These are phyloP conservation scores for Montipora foliosa DNA, from an alignment of 64 coral and sea anemone species.

Conservation along the genomic window DNA sequence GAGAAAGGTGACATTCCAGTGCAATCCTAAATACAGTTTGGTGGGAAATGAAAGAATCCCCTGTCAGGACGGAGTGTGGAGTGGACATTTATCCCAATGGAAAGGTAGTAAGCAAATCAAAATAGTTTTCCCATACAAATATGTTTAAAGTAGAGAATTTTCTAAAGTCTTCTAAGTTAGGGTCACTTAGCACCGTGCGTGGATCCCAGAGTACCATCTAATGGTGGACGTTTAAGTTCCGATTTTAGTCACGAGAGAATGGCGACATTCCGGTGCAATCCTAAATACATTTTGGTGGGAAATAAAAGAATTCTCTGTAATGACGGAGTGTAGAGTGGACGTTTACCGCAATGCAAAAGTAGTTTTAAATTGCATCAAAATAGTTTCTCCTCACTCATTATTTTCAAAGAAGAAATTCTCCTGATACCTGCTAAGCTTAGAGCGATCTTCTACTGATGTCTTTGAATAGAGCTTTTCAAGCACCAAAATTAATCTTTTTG, in stretches of 20 bases:
- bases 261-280: neutral
- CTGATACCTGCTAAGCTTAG: no score
- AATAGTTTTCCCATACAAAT: no score
- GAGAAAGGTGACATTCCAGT: neutral
- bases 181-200: neutral
- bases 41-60: neutral
- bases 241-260: neutral
- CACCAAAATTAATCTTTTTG: no score
- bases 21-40: neutral
- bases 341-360: neutral
- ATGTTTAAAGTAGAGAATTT: no score
- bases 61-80: neutral
- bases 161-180: no score
- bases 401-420: no score
- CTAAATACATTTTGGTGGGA: neutral
- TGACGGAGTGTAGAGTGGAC: neutral
- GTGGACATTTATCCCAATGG: neutral
- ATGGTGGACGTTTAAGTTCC: neutral
- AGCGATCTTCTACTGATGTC: no score
- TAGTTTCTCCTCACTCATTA: no score
- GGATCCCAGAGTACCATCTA: neutral
- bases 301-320: neutral
- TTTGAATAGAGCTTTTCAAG: no score
- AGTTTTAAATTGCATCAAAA: no score
- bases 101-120: slow-evolving; percentile 8